Evolutionary conservation across 2,888 invertebrate species (phyloP).

Genomic region (Seira musarum): DNA sequence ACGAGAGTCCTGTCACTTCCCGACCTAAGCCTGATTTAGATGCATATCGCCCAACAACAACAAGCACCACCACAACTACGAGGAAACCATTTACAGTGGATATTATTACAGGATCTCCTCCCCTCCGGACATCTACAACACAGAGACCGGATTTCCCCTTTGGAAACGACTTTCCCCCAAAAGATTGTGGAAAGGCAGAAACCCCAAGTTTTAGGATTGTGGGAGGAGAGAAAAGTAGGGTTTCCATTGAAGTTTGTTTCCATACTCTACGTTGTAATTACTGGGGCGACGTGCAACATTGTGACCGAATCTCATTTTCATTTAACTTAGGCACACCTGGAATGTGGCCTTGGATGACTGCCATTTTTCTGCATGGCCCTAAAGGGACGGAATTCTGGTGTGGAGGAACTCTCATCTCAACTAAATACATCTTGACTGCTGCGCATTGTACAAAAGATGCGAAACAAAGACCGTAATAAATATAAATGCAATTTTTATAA

Average conservation of each 20-base stretch:
- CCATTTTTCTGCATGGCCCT: slow-evolving; percentile 90
- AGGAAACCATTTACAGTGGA: slow-evolving; percentile 58
- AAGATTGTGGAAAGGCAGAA: slow-evolving; percentile 78
- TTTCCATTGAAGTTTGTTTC: no score
- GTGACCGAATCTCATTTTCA: no score
- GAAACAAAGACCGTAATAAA: slow-evolving; percentile 87
- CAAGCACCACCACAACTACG: slow-evolving; percentile 59
- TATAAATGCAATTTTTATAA: no score
- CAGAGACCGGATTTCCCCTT: slow-evolving; percentile 28
- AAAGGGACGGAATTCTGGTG: slow-evolving; percentile 94
- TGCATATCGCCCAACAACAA: slow-evolving; percentile 33
- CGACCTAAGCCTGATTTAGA: slow-evolving; percentile 12
- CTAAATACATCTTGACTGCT: slow-evolving; percentile 87
- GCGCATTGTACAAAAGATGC: slow-evolving; percentile 95
- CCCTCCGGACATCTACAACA: slow-evolving; percentile 34
- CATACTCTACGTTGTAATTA: no score
- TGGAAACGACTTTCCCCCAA: slow-evolving; percentile 48
- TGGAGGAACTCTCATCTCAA: slow-evolving; percentile 89
- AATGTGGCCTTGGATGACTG: slow-evolving; percentile 73
- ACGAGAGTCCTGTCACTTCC: slow-evolving; percentile 30
- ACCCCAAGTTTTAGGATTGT: slow-evolving; percentile 83
- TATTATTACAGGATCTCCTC: slow-evolving; percentile 49
- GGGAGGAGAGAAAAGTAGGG: slow-evolving; percentile 77
- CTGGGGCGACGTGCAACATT: no score
- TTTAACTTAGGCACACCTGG: no score